Conservation (phyloP, 2,888 invertebrate species). For the Julus scandinavius region DNA sequence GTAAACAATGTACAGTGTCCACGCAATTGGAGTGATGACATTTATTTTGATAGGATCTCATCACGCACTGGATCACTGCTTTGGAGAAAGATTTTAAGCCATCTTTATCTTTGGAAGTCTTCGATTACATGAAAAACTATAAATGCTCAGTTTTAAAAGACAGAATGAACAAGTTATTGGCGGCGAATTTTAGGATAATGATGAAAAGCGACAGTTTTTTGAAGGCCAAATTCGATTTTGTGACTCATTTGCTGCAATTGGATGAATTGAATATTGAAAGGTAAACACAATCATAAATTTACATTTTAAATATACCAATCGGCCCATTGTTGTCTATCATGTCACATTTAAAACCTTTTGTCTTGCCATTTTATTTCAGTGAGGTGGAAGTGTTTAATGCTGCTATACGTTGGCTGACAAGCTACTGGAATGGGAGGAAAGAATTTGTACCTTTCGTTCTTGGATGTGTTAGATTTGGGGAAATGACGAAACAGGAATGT, state of each 20-base stretch:
- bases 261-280: conserved; percentile 35
- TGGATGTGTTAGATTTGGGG: background rate
- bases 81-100: conserved; percentile 35
- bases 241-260: conserved; percentile 25
- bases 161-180: background rate
- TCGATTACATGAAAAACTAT: conserved; percentile 30
- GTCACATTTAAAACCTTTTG: background rate
- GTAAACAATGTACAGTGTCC: too few relatives aligned
- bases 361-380: background rate
- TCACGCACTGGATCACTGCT: background rate
- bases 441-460: conserved; percentile 21
- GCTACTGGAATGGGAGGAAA: conserved; percentile 29
- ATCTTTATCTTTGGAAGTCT: conserved; percentile 29
- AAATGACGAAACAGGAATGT: conserved; percentile 40
- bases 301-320: too few relatives aligned
- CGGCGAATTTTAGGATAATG: conserved; percentile 39
- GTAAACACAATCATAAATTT: background rate
- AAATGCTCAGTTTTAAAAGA: background rate
- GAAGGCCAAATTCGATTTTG: conserved; percentile 44
- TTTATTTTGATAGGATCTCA: conserved; percentile 38
- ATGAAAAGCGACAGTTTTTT: conserved; percentile 29
- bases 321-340: background rate
- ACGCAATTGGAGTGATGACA: background rate
- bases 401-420: conserved; percentile 35
- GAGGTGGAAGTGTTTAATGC: conserved; percentile 49